phyloP scores from a whole-genome alignment of 2,888 invertebrate genomes.

The Aphelenchoides bicaudatus region DNA sequence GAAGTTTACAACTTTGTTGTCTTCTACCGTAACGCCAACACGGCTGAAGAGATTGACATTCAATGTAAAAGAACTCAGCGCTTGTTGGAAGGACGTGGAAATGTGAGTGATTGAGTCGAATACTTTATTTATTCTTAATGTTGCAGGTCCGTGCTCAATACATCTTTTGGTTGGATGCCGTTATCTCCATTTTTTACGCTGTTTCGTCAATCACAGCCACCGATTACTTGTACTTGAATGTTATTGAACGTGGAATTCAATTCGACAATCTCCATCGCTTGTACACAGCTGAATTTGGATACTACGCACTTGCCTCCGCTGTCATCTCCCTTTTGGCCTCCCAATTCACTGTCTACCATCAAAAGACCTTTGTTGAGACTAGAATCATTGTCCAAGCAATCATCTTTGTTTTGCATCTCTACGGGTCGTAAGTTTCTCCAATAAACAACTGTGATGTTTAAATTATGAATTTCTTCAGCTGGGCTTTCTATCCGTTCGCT shows the following conservation, averaged over 20 bases:
- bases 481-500: conserved; percentile 9
- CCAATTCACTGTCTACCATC: conserved; percentile 15
- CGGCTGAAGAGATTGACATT: conserved; percentile 13
- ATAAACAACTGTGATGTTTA: too few species aligned
- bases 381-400: conserved; percentile 8
- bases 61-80: neutral
- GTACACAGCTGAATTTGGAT: conserved; percentile 14
- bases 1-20: neutral
- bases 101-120: too few species aligned
- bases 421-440: too few species aligned
- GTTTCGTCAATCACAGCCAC: conserved; percentile 6
- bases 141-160: neutral
- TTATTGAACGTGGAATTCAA: conserved; percentile 17
- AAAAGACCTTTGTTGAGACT: conserved; percentile 1
- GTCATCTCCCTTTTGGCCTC: conserved; percentile 11
- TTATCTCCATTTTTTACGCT: conserved; percentile 12
- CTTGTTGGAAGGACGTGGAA: neutral
- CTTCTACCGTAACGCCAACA: neutral
- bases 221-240: conserved; percentile 17
- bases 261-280: conserved; percentile 16
- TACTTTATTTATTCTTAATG: too few species aligned
- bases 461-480: too few species aligned
- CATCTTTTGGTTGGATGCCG: conserved; percentile 12
- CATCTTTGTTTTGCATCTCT: neutral
- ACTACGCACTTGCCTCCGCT: conserved; percentile 11